Conservation (phyloP, 2,113 vertebrate species). For the Eonycteris spelaea region DNA sequence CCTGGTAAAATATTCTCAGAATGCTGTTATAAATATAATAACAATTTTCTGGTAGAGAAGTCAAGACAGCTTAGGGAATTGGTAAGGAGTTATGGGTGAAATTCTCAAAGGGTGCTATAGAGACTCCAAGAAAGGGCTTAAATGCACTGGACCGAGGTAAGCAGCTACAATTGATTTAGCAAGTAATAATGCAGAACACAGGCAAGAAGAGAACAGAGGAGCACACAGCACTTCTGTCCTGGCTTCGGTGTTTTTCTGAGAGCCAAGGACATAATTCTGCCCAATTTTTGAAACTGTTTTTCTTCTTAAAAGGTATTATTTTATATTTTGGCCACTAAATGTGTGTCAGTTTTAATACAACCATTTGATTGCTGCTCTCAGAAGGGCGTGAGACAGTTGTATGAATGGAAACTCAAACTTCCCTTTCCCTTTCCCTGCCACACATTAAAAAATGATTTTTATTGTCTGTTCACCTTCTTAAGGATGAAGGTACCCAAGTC, state of each 20-base stretch:
- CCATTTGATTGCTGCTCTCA: background rate
- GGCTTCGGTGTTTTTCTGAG: background rate
- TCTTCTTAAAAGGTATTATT: background rate
- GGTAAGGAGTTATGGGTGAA: conserved; percentile 55
- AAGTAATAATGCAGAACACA: conserved; percentile 39
- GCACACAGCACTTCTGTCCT: background rate
- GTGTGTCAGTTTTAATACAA: background rate
- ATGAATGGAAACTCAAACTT: background rate
- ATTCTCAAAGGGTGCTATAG: conserved; percentile 8
- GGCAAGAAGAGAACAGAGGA: background rate
- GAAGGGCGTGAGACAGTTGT: background rate
- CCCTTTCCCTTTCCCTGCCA: background rate
- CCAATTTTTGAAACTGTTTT: background rate
- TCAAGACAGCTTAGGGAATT: conserved; percentile 55
- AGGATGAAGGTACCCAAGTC: conserved; percentile 17
- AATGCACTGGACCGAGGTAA: background rate
- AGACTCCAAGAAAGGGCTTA: background rate
- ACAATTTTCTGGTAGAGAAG: conserved; percentile 67
- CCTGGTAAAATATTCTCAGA: conserved; percentile 61
- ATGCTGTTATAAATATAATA: conserved; percentile 67
- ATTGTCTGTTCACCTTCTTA: conserved; percentile 41
- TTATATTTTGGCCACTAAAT: background rate
- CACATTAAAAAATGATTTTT: background rate
- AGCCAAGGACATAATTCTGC: conserved; percentile 24
- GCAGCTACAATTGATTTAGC: conserved; percentile 51